These are phyloP conservation scores for Phasianus colchicus DNA, from an alignment of 2,113 vertebrate species.

Conservation along the genomic window DNA sequence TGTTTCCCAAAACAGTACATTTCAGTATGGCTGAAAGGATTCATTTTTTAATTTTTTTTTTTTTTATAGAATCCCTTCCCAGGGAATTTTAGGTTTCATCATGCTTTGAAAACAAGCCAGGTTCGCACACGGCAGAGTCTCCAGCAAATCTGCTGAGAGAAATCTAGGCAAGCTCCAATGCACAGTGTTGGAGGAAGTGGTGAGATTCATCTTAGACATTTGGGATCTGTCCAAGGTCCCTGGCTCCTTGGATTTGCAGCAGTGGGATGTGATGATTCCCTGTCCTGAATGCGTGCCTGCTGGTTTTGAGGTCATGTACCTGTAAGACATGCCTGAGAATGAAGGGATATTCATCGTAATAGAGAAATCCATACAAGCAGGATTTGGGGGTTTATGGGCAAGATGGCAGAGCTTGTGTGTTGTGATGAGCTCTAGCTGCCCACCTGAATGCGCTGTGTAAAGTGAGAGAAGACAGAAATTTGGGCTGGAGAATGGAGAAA, in stretches of 20 bases:
- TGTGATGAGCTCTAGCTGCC: background rate
- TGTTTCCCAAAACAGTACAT: slow-evolving; percentile 62
- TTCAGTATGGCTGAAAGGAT: slow-evolving; percentile 33
- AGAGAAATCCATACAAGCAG: background rate
- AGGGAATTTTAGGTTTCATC: slow-evolving; percentile 47
- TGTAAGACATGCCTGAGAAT: background rate
- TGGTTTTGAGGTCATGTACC: background rate
- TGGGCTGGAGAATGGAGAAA: background rate
- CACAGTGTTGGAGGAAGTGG: background rate
- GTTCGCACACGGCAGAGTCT: background rate
- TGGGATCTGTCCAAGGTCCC: rapidly evolving
- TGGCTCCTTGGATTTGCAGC: background rate
- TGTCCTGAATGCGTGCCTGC: rapidly evolving
- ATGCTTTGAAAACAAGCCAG: slow-evolving; percentile 47
- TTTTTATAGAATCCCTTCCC: slow-evolving; percentile 12
- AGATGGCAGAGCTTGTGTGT: background rate
- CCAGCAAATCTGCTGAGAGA: background rate
- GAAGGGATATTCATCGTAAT: background rate
- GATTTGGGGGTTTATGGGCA: background rate
- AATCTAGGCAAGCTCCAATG: background rate
- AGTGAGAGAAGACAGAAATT: background rate
- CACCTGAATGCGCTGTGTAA: background rate
- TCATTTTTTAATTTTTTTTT: background rate
- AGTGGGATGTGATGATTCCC: background rate
- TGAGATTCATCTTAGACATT: background rate